Evolutionary conservation across 2,797 vertebrate genomes (phyloP).

Genomic region (Onychomys arenicola): DNA sequence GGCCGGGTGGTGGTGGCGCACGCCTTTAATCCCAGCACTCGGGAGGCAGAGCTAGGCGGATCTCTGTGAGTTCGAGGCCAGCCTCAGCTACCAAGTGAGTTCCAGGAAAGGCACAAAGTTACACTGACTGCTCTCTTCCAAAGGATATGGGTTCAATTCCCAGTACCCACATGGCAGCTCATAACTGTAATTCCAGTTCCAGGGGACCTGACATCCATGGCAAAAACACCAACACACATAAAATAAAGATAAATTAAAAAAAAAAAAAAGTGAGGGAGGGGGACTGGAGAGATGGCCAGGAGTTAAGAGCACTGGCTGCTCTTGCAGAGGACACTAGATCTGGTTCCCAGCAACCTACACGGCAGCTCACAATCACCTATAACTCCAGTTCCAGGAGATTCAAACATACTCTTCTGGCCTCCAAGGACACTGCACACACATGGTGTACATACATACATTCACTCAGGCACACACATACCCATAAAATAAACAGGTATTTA

Average conservation of each 20-base stretch:
- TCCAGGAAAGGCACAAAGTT: too few relatives aligned
- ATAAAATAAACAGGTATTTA: background rate
- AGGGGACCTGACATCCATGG: too few relatives aligned
- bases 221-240: too few relatives aligned
- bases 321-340: background rate
- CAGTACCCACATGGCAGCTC: background rate
- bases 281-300: background rate
- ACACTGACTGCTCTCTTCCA: background rate
- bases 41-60: too few relatives aligned
- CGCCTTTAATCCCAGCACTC: too few relatives aligned
- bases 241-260: too few relatives aligned
- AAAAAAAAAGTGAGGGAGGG: background rate
- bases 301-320: background rate
- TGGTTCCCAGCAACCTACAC: background rate
- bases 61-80: too few relatives aligned
- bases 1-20: too few relatives aligned
- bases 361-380: background rate
- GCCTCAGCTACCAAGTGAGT: too few relatives aligned
- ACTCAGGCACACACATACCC: background rate
- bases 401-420: background rate
- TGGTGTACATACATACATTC: background rate
- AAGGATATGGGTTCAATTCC: background rate
- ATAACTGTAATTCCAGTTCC: background rate
- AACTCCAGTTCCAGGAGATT: background rate
- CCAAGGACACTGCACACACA: background rate